Evolutionary conservation across 2,888 invertebrate genomes (phyloP), one percentile per base, ranked within the genome.

Genomic region (Cheilosia variabilis): DNA sequence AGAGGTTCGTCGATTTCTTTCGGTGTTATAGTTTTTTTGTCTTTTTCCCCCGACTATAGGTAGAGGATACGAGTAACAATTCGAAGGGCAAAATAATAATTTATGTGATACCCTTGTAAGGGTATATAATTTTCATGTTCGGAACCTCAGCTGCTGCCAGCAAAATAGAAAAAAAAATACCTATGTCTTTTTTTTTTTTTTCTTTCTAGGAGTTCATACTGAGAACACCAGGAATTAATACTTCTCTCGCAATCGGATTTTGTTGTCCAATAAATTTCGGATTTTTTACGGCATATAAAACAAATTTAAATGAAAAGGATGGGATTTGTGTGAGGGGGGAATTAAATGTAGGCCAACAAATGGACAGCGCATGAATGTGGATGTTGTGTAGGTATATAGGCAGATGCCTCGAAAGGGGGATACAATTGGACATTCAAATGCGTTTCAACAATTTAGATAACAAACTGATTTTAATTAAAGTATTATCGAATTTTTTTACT

Each of bases 201-300:
- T 31, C 55, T 2, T 55, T 37, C 24, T 57, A 57, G 66, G 53
- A 77, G 69, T 31, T 60, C 57, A 60, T 68, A 66, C 47, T 55
- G 65, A 75, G 68, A 45, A 77, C 72, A 72, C 80, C 31, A 31
- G 31, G 77, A 86, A 86, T 86, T 86, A 81, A 86, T 86, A 77
- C 72, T 81, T 80, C 71, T 72, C 72, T 72, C 50, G 66, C 71
- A 86, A 86, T 86, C 86, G 76, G 86, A 77, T 86, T 81, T 72
- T 72, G 86, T 62, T 86, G 80, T 86, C 81, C 81, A 81, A 86
- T 86, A 86, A 86, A 86, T 86, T 86, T 86, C 45, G 76, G 86
- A 86, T 86, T 86, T 86, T 81, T 72, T 77, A 86, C 72, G 86
- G 86, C 2, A 81, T 81, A 76, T 86, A 86, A 63, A 81, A 77